Evolutionary conservation across 35 echinoderm and acorn worm species (phyloP).

Genomic region (Apostichopus californicus): DNA sequence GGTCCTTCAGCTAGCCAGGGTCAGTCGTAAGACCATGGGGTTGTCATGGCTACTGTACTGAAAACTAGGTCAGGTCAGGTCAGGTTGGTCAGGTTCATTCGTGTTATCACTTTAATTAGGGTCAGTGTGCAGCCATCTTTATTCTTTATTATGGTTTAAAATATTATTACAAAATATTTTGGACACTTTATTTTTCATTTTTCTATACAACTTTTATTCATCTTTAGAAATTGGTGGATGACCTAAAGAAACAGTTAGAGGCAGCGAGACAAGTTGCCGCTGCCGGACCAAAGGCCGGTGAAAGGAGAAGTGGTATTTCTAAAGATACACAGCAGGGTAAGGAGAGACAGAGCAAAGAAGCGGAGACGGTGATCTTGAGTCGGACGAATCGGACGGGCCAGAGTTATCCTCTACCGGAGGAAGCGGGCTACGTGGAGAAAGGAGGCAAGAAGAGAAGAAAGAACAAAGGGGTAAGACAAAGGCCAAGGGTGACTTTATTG

Average conservation of each 20-base stretch:
- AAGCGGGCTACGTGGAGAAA: constrained; percentile 13
- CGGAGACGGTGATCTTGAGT: constrained; percentile 79
- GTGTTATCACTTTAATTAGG: too few relatives aligned
- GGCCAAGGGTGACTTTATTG: too few relatives aligned
- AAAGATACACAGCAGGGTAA: not conserved
- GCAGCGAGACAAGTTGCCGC: constrained; percentile 66
- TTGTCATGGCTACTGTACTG: too few relatives aligned
- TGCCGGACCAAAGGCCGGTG: constrained; percentile 39
- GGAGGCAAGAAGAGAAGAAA: constrained; percentile 66
- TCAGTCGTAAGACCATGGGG: too few relatives aligned
- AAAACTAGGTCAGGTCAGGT: too few relatives aligned
- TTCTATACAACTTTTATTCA: not conserved
- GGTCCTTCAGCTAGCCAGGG: too few relatives aligned
- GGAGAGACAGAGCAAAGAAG: constrained; percentile 9
- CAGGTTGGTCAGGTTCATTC: too few relatives aligned
- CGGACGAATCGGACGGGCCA: constrained; percentile 89
- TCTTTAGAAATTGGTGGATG: constrained; percentile 66
- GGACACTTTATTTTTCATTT: not conserved
- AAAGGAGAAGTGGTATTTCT: not conserved
- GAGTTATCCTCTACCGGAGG: constrained; percentile 84
- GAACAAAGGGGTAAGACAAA: constrained; percentile 62
- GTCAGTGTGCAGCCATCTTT: too few relatives aligned
- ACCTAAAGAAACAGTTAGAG: constrained; percentile 81
- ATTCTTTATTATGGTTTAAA: not conserved
- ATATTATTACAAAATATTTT: not conserved